Conservation (phyloP, 2,888 invertebrate species). For the Acronicta psi region DNA sequence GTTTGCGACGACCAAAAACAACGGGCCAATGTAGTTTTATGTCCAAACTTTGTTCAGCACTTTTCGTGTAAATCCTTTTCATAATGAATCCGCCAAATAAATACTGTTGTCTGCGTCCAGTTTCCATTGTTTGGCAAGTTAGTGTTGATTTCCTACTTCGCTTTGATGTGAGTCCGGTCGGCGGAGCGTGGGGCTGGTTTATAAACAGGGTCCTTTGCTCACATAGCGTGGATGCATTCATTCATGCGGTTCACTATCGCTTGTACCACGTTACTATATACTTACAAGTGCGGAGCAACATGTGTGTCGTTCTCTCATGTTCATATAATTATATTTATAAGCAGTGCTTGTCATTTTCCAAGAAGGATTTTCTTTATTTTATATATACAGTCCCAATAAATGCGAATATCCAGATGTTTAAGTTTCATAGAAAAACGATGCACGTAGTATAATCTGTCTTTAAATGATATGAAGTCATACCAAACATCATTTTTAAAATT, state of each 20-base stretch:
- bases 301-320: slow-evolving; percentile 12
- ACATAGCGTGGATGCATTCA: slow-evolving; percentile 75
- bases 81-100: slow-evolving; percentile 48
- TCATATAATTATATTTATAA: not conserved
- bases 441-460: too few species aligned
- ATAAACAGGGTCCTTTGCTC: slow-evolving; percentile 76
- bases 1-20: slow-evolving; percentile 4
- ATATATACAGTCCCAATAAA: too few species aligned
- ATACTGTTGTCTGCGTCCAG: slow-evolving; percentile 40
- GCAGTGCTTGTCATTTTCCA: too few species aligned
- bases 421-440: too few species aligned
- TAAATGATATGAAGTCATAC: slow-evolving; percentile 8
- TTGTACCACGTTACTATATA: slow-evolving; percentile 51
- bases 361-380: too few species aligned
- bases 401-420: too few species aligned
- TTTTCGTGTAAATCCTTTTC: slow-evolving; percentile 38
- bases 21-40: slow-evolving; percentile 17
- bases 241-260: slow-evolving; percentile 70
- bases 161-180: slow-evolving; percentile 80
- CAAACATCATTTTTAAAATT: slow-evolving; percentile 14
- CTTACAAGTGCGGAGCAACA: slow-evolving; percentile 16
- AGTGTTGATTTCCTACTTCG: slow-evolving; percentile 74
- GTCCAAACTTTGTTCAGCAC: slow-evolving; percentile 28
- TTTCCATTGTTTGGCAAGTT: slow-evolving; percentile 70
- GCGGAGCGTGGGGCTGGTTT: slow-evolving; percentile 66